Evolutionary conservation across 2,797 vertebrate species (phyloP).

Genomic region (Parauchenoglanis punctatus): DNA sequence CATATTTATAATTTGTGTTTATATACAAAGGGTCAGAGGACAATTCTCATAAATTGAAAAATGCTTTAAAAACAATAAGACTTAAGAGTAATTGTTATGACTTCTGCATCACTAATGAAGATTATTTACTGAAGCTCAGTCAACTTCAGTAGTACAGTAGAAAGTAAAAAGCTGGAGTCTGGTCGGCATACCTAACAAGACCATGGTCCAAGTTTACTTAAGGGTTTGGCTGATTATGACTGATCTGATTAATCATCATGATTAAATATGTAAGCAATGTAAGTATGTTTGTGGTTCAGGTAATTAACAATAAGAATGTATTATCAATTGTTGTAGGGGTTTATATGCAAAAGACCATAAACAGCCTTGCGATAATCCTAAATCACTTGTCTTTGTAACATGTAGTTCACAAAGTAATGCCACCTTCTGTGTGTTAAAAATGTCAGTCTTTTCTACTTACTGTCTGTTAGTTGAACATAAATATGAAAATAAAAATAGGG

Average conservation of each 20-base stretch:
- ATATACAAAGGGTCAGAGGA: background rate
- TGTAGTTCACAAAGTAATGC: background rate
- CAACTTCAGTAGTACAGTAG: background rate
- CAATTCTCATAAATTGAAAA: background rate
- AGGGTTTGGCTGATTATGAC: background rate
- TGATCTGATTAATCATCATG: background rate
- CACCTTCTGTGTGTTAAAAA: background rate
- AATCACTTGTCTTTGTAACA: background rate
- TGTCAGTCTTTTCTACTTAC: too few relatives aligned
- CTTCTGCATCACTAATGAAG: background rate
- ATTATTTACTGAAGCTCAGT: background rate
- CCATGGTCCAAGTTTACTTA: background rate
- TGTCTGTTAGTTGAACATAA: too few relatives aligned
- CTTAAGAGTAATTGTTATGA: background rate
- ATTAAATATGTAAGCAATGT: background rate
- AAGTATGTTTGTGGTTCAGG: background rate
- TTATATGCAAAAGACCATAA: background rate
- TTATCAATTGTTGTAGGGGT: background rate
- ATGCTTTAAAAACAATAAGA: background rate
- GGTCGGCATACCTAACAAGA: background rate
- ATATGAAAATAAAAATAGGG: background rate
- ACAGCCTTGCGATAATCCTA: background rate
- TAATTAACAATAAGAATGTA: background rate
- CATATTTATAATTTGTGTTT: background rate
- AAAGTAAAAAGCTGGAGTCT: background rate